Evolutionary conservation across 2,888 invertebrate species (phyloP).

Genomic region (Falcaria lacertinaria): DNA sequence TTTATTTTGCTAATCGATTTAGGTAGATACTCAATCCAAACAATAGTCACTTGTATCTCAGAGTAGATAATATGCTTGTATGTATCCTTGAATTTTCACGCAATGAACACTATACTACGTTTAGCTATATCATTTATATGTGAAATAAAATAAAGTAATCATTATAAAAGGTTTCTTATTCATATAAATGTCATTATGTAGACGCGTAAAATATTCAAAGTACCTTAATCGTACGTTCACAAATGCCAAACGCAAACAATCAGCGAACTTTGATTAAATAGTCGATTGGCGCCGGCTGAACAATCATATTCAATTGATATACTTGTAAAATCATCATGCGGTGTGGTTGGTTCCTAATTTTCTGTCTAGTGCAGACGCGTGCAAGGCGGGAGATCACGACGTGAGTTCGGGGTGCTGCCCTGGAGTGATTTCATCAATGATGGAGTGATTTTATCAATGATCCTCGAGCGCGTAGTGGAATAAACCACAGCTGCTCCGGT

Average conservation of each 20-base stretch:
- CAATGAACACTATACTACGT: too few species aligned
- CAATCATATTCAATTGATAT: neutral
- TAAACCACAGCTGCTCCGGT: constrained; percentile 8
- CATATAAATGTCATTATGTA: too few species aligned
- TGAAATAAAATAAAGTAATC: too few species aligned
- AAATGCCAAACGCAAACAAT: neutral
- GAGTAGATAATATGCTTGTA: too few species aligned
- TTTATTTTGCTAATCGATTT: too few species aligned
- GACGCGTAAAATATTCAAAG: too few species aligned
- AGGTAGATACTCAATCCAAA: too few species aligned
- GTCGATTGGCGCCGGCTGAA: neutral
- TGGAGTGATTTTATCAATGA: constrained; percentile 33
- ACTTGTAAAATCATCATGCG: neutral
- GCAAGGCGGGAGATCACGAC: constrained; percentile 36
- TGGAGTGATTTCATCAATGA: constrained; percentile 32
- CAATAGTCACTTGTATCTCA: too few species aligned
- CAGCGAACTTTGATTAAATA: neutral
- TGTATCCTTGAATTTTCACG: too few species aligned
- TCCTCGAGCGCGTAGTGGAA: constrained; percentile 29
- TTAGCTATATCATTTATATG: too few species aligned
- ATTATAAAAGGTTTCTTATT: too few species aligned
- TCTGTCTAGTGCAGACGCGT: constrained; percentile 26
- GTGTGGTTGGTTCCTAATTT: neutral
- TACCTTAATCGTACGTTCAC: too few species aligned
- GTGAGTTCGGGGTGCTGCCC: constrained; percentile 36